Evolutionary conservation across 1,140 invertebrate genomes (phyloP).

Genomic region (Hycleus phaleratus): DNA sequence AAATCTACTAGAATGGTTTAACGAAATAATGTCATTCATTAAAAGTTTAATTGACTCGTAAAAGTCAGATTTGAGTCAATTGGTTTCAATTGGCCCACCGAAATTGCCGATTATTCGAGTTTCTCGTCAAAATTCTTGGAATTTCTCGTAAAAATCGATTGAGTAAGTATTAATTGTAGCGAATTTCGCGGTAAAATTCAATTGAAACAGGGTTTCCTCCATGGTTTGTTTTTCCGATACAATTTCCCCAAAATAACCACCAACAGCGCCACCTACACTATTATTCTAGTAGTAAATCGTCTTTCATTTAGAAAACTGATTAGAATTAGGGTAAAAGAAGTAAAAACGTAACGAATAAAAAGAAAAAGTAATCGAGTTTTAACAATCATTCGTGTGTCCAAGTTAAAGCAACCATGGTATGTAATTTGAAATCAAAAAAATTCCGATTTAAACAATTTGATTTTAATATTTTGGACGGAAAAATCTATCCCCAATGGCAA

Average conservation of each 20-base stretch:
- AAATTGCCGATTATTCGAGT: too few relatives aligned
- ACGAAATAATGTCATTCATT: too few relatives aligned
- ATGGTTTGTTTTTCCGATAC: conserved; percentile 3
- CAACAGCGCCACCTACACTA: conserved; percentile 4
- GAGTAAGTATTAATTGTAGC: too few relatives aligned
- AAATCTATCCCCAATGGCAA: not conserved
- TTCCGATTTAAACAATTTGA: too few relatives aligned
- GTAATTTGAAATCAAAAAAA: not conserved
- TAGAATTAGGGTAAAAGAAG: not conserved
- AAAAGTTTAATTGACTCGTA: too few relatives aligned
- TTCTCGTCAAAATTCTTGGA: too few relatives aligned
- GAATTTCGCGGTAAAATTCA: conserved; percentile 3
- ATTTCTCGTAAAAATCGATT: too few relatives aligned
- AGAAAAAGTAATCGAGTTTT: not conserved
- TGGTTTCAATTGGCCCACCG: too few relatives aligned
- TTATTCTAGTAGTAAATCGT: conserved; percentile 5
- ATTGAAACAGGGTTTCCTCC: not conserved
- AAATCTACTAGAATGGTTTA: too few relatives aligned
- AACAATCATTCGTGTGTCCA: conserved; percentile 3
- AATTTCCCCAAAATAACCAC: conserved; percentile 1
- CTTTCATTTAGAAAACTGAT: conserved; percentile 2
- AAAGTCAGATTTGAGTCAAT: too few relatives aligned
- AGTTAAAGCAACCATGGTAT: conserved; percentile 8
- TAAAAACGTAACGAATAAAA: too few relatives aligned
- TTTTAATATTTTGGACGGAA: too few relatives aligned